Conservation (phyloP, 2,113 vertebrate species). For the Myanophis thanlyinensis region DNA sequence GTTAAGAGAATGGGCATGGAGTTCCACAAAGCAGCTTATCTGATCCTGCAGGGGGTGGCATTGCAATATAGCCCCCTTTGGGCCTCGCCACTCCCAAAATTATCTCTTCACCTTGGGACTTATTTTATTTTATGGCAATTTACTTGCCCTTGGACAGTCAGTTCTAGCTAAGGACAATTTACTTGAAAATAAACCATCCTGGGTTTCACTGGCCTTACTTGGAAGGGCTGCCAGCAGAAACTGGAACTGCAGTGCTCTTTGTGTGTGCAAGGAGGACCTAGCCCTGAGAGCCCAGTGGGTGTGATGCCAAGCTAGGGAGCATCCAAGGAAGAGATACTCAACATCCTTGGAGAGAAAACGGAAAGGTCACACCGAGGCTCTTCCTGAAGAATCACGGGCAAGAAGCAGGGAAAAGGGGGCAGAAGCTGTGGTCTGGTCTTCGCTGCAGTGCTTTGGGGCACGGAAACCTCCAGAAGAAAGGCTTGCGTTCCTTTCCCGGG, state of each 20-base stretch:
- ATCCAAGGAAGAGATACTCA: not conserved
- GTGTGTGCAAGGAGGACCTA: not conserved
- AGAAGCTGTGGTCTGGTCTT: not conserved
- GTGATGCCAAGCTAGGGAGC: not conserved
- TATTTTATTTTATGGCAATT: not conserved
- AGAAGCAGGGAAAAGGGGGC: not conserved
- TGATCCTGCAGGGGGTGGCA: too few relatives aligned
- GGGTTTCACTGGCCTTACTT: not conserved
- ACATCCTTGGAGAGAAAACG: not conserved
- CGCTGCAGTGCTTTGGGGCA: not conserved
- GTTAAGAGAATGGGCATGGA: not conserved
- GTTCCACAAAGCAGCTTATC: not conserved
- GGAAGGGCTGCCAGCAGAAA: not conserved
- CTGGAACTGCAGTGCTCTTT: not conserved
- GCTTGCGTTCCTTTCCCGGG: not conserved
- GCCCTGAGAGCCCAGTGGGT: not conserved
- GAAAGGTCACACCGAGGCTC: not conserved
- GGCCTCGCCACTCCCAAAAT: not conserved
- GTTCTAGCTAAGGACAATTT: not conserved
- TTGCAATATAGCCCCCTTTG: not conserved
- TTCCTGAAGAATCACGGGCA: not conserved
- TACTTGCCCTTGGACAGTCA: not conserved
- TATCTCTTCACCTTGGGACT: not conserved
- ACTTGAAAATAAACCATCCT: not conserved
- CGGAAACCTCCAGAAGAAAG: too few relatives aligned